Conservation (phyloP, 1,140 invertebrate species). For the Coenobita brevimanus region DNA sequence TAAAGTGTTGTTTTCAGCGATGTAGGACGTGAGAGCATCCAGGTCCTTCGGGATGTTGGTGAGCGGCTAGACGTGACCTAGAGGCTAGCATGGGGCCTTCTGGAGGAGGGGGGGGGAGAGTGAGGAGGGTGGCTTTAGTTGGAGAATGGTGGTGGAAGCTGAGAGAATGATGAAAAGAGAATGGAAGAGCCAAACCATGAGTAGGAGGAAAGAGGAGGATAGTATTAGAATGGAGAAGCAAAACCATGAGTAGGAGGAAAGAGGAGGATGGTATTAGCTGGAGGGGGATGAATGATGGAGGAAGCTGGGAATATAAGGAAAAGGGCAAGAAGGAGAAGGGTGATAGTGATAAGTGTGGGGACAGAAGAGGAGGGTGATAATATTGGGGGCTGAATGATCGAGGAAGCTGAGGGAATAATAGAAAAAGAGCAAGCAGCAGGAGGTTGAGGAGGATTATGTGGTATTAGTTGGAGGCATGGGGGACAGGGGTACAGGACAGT, state of each 20-base stretch:
- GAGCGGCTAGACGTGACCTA: not conserved
- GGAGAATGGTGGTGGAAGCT: not conserved
- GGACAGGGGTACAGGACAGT: too few relatives aligned
- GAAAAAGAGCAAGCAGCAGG: too few relatives aligned
- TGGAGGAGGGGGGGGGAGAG: conserved; percentile 5
- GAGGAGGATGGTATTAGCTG: not conserved
- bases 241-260: not conserved
- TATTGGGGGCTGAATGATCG: too few relatives aligned
- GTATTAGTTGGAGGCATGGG: too few relatives aligned
- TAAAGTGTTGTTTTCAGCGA: too few relatives aligned
- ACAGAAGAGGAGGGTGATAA: not conserved
- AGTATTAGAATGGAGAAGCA: too few relatives aligned
- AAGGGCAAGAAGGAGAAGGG: not conserved
- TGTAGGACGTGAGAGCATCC: too few relatives aligned
- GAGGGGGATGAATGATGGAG: too few relatives aligned
- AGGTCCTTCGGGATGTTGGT: not conserved
- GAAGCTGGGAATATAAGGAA: not conserved
- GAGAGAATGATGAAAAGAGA: conserved; percentile 5
- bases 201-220: too few relatives aligned
- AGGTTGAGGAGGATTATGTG: too few relatives aligned
- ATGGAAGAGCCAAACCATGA: not conserved
- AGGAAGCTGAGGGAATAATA: too few relatives aligned
- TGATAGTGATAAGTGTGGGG: not conserved
- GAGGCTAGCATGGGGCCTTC: not conserved
- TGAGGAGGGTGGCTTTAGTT: not conserved